A percentile compares a stretch with the other conserved stretches of the same genome.
Conservation (phyloP, 1,140 invertebrate species). For the Drosophila carrolli region DNA sequence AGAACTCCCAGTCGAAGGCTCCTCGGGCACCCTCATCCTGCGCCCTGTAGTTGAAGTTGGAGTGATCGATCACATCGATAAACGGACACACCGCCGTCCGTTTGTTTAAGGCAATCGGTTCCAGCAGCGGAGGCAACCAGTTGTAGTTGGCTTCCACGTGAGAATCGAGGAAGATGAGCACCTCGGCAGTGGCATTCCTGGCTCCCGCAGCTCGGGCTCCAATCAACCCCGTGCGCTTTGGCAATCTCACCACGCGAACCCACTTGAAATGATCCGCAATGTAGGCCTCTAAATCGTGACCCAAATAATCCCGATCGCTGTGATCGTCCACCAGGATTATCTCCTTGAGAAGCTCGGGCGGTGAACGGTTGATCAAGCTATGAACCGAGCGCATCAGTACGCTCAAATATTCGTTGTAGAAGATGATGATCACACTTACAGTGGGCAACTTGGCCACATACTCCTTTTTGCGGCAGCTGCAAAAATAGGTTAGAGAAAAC, state of each 20-base stretch:
- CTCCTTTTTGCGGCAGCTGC: constrained; percentile 89
- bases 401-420: constrained; percentile 97
- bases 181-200: constrained; percentile 91
- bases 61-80: constrained; percentile 97
- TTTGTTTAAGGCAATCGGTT: constrained; percentile 94
- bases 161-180: constrained; percentile 97
- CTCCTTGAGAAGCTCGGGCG: constrained; percentile 93
- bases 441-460: constrained; percentile 92
- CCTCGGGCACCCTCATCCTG: constrained; percentile 98
- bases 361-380: constrained; percentile 94
- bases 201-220: constrained; percentile 95
- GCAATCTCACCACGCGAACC: constrained; percentile 91
- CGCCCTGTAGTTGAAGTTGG: constrained; percentile 96
- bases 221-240: constrained; percentile 93
- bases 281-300: constrained; percentile 91
- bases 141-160: constrained; percentile 98
- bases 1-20: constrained; percentile 98
- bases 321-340: constrained; percentile 97
- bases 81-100: constrained; percentile 97
- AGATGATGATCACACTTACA: constrained; percentile 95
- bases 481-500: background rate
- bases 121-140: constrained; percentile 96
- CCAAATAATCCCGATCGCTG: constrained; percentile 91
- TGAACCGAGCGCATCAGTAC: constrained; percentile 93
- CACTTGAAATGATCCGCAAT: constrained; percentile 88